Base-by-base conservation (phyloP, 2,113 vertebrate genomes). In the Tachysurus vachellii region DNA sequence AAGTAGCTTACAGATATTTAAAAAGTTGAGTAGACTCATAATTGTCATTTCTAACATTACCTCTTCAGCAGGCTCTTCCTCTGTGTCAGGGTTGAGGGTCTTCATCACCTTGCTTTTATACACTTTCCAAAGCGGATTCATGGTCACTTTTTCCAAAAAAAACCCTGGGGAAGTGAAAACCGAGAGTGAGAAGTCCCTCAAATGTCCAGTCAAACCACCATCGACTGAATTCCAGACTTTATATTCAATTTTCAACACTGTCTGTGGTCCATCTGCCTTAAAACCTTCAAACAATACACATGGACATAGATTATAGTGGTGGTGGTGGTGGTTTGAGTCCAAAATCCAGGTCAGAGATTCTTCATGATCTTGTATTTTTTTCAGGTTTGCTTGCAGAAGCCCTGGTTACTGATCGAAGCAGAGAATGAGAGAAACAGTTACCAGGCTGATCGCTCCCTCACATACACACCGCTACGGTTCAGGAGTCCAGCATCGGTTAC, bases 91-190 rank as follows among this genome's bases (percentile, higher is more conserved):
- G 88, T 95, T 95, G 4, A 96, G 56, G 19, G 94, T 96, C 93
- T 95, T 95, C 94, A 96, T 88, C 91, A 96, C 93, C 90, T 96
- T 96, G 93, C 93, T 95, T 93, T 94, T 95, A 57, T 95, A 96
- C 9, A 92, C 87, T 87, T 95, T 96, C 94, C 95, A 96, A 91
- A 95, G 5, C 0, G 95, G 95, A 91, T 96, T 95, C 95, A 96
- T 96, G 8, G 26, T 92, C 87, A 85, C 84, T 19, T 53, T 73
- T 44, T 85, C 53, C 54, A n/a, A 76, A 89, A 81, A 47, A 57
- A n/a, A 3, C 73, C 77, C 31, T 53, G 14, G 54, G 57, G 5
- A 28, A 84, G 84, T 19, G 70, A 70, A 89, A 91, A 89, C 59
- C 53, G 26, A n/a, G 70, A 89, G 73, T 75, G 71, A 77, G 77